These are phyloP conservation scores for Chaetura pelagica DNA, from an alignment of 2,113 vertebrate species.

Conservation along the genomic window DNA sequence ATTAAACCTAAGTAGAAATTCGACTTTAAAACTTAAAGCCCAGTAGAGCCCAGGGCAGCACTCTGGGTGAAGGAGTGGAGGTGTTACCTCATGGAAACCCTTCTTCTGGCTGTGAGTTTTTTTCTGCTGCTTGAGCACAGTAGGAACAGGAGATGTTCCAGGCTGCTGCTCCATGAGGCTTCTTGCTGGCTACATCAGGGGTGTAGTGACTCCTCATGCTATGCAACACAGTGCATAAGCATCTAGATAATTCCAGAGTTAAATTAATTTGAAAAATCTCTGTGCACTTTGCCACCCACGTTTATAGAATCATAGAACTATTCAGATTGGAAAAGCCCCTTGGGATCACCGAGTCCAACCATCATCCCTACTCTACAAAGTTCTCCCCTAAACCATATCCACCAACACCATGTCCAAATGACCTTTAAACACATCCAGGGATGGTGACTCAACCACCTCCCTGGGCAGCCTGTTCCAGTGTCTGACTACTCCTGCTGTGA, in stretches of 20 bases:
- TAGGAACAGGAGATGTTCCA: not conserved
- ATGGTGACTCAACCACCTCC: too few species aligned
- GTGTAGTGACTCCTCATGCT: not conserved
- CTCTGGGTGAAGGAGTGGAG: not conserved
- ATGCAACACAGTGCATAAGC: not conserved
- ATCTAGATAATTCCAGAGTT: not conserved
- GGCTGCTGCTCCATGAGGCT: not conserved
- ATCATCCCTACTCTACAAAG: too few species aligned
- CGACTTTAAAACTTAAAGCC: not conserved
- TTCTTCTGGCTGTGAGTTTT: not conserved
- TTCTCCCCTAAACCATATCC: too few species aligned
- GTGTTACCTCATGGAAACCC: not conserved
- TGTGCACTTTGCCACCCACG: rapidly evolving
- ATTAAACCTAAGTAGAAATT: not conserved
- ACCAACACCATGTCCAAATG: too few species aligned
- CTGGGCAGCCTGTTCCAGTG: too few species aligned
- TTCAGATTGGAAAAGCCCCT: too few species aligned
- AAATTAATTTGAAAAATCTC: not conserved
- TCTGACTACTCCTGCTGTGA: too few species aligned
- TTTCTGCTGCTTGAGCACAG: not conserved
- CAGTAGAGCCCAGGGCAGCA: not conserved
- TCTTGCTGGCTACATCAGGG: not conserved
- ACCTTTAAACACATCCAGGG: too few species aligned
- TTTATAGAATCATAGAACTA: not conserved
- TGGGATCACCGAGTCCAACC: too few species aligned